These are phyloP conservation scores for Heliconius eleuchia DNA, from an alignment of 1,140 invertebrate genomes.

Conservation along the genomic window DNA sequence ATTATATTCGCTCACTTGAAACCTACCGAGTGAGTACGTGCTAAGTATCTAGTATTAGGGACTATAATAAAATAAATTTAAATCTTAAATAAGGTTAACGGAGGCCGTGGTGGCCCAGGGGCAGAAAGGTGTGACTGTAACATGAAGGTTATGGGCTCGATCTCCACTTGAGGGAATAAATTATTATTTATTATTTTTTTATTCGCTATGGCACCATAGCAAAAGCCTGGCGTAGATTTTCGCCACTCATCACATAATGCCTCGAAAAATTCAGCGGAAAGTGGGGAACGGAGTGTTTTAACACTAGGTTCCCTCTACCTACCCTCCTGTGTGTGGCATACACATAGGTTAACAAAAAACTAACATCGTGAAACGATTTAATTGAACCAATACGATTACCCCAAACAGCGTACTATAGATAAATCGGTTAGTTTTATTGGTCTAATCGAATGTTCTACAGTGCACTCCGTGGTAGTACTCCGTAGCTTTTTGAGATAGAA, in stretches of 20 bases:
- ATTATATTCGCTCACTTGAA: not conserved
- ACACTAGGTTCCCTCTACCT: too few species aligned
- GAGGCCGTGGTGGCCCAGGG: too few species aligned
- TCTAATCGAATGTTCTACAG: conserved; percentile 24
- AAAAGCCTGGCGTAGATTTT: too few species aligned
- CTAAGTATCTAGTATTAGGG: not conserved
- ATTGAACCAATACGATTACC: conserved; percentile 31
- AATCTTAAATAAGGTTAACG: not conserved
- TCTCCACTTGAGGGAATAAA: too few species aligned
- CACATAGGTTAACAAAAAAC: not conserved
- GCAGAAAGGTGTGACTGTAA: too few species aligned
- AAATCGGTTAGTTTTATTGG: conserved; percentile 37
- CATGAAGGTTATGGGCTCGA: too few species aligned
- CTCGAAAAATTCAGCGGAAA: too few species aligned
- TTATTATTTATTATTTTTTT: too few species aligned
- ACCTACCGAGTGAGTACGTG: not conserved
- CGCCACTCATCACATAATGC: too few species aligned
- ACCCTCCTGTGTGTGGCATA: too few species aligned
- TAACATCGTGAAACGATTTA: not conserved
- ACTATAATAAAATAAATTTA: not conserved
- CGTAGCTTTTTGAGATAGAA: not conserved
- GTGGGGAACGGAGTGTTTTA: too few species aligned
- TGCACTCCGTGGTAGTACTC: not conserved
- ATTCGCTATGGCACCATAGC: too few species aligned
- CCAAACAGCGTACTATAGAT: conserved; percentile 18